Percentiles rank a stretch among this genome's conserved stretches.
phyloP scores from a whole-genome alignment of 2,113 vertebrate genomes.

The Pseudopipra pipra region DNA sequence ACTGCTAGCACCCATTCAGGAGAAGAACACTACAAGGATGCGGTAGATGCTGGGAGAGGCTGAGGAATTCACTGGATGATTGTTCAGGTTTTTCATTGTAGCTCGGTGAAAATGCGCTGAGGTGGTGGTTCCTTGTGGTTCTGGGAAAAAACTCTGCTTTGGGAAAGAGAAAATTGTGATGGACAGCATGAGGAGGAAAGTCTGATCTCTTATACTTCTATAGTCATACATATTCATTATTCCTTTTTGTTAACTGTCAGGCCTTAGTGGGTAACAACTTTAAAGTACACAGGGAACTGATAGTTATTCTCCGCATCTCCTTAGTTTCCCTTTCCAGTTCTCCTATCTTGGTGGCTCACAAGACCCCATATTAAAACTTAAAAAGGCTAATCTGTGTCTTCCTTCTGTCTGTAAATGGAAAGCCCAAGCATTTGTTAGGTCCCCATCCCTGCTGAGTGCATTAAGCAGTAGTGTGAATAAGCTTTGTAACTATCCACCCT shows the following conservation, averaged over 20 bases:
- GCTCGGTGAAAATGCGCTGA: background rate
- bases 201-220: background rate
- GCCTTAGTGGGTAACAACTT: background rate
- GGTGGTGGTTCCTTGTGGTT: background rate
- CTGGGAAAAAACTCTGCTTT: background rate
- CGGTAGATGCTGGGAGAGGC: background rate
- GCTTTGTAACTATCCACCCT: background rate
- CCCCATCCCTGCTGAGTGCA: fast-evolving
- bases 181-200: background rate
- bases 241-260: background rate
- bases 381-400: background rate
- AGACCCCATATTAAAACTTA: background rate
- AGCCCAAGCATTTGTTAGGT: background rate
- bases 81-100: background rate
- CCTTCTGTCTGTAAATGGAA: background rate
- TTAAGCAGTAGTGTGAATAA: background rate
- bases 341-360: background rate
- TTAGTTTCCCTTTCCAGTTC: background rate
- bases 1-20: background rate
- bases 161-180: background rate
- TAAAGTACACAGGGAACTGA: background rate
- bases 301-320: background rate
- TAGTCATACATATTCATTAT: background rate
- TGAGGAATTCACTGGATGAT: background rate
- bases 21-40: background rate